Conservation (phyloP, 23 tunicate genomes). For the Ciona savignyi region DNA sequence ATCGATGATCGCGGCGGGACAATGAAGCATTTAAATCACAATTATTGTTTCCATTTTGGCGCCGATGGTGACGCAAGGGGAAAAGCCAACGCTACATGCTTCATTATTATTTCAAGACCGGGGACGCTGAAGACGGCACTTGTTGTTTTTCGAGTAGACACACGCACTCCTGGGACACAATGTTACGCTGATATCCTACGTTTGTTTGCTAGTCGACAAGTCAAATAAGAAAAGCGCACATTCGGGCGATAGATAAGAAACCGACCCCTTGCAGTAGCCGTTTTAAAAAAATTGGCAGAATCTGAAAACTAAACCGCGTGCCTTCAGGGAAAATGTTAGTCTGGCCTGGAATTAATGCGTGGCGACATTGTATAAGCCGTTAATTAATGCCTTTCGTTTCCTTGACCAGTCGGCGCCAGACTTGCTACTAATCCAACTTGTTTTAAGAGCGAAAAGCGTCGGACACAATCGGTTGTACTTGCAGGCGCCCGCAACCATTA, state of each 20-base stretch:
- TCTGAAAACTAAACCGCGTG: neutral
- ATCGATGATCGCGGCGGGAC: neutral
- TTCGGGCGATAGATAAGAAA: neutral
- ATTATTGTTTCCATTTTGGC: neutral
- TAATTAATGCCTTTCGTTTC: neutral
- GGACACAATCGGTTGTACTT: neutral
- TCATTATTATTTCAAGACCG: neutral
- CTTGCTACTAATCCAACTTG: conserved; percentile 1
- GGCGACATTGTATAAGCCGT: neutral
- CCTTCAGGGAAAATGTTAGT: neutral
- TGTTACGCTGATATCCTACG: neutral
- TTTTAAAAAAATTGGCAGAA: neutral
- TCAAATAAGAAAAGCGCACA: neutral
- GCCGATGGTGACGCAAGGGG: neutral
- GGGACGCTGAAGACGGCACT: neutral
- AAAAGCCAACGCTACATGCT: neutral
- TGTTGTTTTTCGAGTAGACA: neutral
- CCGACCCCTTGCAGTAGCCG: conserved; percentile 1
- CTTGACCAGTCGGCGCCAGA: neutral
- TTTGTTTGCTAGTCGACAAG: neutral
- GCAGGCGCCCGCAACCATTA: conserved; percentile 1
- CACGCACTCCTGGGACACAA: neutral
- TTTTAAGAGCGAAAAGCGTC: neutral
- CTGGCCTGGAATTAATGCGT: neutral
- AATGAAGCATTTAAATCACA: neutral